Base-by-base conservation (phyloP, 1,140 invertebrate species). In the Piezodorus guildinii region DNA sequence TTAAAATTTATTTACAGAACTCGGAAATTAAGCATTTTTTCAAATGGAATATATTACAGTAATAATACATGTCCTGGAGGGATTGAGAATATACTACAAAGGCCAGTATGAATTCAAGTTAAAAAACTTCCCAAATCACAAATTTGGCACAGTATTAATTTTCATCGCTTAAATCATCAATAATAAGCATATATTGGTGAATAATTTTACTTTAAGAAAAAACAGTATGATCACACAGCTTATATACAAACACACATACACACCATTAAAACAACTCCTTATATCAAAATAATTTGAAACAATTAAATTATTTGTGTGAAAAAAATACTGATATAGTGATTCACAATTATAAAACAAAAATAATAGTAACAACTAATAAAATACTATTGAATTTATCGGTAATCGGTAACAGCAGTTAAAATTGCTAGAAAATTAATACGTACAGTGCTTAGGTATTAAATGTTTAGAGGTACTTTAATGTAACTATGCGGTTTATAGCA, bases 71-170 rank as follows among this genome's bases (percentile, higher is more conserved):
- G 30, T 27, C 21, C 30, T 58, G 54, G 54, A 58, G 54, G 54
- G 54, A 58, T 58, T 34, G 23, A 58, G 54, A 58, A 58, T 58
- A 58, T 58, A 4, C 46, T 49, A 58, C 54, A 58, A 58, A 58
- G 54, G 54, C 54, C 54, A 23, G 54, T 58, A 34, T 58, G 30
- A 58, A 34, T 27, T 34, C 25, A 52, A 52, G 17, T 21, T 21
- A 52, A 27, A 58, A 21, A 25, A 58, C 17, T 58, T 58, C 30
- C 54, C 21, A 34, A 27, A 25, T 27, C 54, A 58, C 54, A 58
- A 25, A 25, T 58, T 58, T 58, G 54, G 54, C 54, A 58, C 54
- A 58, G 30, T 58, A 58, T 21, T n/a, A 17, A 21, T n/a, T 27
- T 58, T 58, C 54, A 58, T 27, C 30, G 21, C 54, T 58, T 34